Percentiles rank a stretch among this genome's conserved stretches.
Conservation (phyloP, 2,797 vertebrate species). For the Dendrocincla tyrannina region DNA sequence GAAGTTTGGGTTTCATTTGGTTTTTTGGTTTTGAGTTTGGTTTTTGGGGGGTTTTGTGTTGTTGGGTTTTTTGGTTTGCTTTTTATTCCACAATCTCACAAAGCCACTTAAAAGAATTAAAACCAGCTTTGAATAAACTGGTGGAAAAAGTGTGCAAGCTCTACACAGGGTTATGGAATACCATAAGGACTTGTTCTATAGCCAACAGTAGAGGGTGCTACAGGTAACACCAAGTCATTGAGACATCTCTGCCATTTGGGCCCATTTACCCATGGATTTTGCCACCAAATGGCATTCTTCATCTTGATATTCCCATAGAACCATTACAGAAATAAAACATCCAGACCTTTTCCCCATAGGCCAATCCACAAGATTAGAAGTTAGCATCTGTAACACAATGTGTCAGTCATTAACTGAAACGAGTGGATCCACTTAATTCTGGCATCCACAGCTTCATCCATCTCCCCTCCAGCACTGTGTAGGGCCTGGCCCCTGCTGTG, state of each 20-base stretch:
- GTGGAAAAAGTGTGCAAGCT: neutral
- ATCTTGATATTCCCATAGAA: neutral
- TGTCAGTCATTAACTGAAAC: neutral
- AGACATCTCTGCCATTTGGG: neutral
- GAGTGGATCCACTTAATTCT: neutral
- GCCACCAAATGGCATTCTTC: neutral
- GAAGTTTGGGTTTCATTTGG: neutral
- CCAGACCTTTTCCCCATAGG: neutral
- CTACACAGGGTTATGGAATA: neutral
- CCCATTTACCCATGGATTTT: neutral
- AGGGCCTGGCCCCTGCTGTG: neutral
- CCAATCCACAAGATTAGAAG: neutral
- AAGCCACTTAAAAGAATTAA: neutral
- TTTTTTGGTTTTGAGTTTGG: neutral
- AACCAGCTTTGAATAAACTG: neutral
- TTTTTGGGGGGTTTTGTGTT: neutral
- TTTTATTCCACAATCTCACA: neutral
- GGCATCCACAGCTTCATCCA: neutral
- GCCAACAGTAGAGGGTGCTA: conserved; percentile 6
- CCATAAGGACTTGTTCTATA: neutral
- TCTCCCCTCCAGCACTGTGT: rapidly evolving
- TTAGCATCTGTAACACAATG: neutral
- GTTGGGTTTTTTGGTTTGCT: neutral
- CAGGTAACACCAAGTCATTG: neutral
- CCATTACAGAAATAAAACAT: neutral